Evolutionary conservation across 2,797 vertebrate genomes (phyloP), one percentile per base, ranked within the genome.

Genomic region (Pangasius mekongensis): DNA sequence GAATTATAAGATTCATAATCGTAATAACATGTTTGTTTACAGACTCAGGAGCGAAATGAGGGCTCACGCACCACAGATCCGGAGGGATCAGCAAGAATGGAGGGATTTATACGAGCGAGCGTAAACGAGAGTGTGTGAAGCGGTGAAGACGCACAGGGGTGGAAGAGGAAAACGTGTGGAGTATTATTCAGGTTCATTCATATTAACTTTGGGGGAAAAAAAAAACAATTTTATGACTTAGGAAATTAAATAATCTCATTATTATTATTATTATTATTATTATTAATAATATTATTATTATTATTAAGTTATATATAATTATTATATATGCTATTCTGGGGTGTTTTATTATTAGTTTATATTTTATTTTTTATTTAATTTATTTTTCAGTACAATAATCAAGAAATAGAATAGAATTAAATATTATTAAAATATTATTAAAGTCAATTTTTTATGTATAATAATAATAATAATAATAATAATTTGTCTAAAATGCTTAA

Each of bases 11-110:
- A 67, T 69, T 69, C 82, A 47, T 85, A 13, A 69, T 16, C 10
- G 13, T 84, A 84, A 88, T 78, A 77, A 39, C 62, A 24, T 54
- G 36, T 80, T 85, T 84, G 83, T 84, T 88, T 88, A 78, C 83
- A 88, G 76, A 84, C 33, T 84, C 73, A 49, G 84, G 33, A 66
- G 30, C 7, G 47, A 56, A 84, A 90, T 86, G 84, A 83, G 62
- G 78, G 66, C 78, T 49, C 43, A 30, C 43, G 54, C 14, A 47
- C 43, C 73, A 73, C 18, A 76, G 47, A 84, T 77, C 82, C 47
- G 2, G 52, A 86, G 33, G 47, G 39, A 43, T 66, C 30, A 66
- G 84, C 36, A 66, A 58, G 85, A 87, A 83, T 18, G 66, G 43
- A 76, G 62, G 69, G 85, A 84, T 86, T 33, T 84, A 84, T 20